Base-by-base conservation (phyloP, 2,113 vertebrate species). In the Spilogale gracilis region DNA sequence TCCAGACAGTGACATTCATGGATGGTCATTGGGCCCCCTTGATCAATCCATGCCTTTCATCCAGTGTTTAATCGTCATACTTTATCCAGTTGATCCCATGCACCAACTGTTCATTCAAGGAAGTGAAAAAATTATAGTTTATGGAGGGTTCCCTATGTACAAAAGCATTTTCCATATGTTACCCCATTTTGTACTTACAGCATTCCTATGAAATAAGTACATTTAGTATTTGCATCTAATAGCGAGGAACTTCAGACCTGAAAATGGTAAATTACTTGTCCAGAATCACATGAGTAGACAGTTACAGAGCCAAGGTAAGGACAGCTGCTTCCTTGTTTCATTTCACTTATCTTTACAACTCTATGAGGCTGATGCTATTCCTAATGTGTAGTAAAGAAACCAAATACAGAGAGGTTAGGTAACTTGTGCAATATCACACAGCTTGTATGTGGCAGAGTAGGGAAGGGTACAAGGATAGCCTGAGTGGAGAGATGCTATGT, bases 321-420 rank as follows among this genome's bases (percentile, higher is more conserved):
- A 27, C 43, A 65, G 18, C 48, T 89, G 52, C 32, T 97, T 96
- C 61, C 17, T 91, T 93, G 18, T 45, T 80, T 91, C 65, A 16
- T 73, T 45, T 58, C 38, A 73, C 21, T 60, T 71, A 21, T 45
- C 30, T 67, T 94, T 38, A 94, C 12, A 65, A n/a, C 1, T 80
- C 43, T 21, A 0, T 23, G 86, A 80, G 32, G 9, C 14, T 23
- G 7, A 3, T 63, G 10, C 0, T 54, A 23, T 73, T 87, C 27
- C n/a, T 10, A 23, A 4, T 43, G 20, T 9, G 7, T 43, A 69
- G 38, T 1, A 2, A 88, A n/a, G 10, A 91, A 95, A 81, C 5
- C 58, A 91, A 65, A 93, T 9, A 54, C 43, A 89, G 56, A 82
- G 17, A 79, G 25, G 50, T 71, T 50, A n/a, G 38, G 38, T 80